Percentiles rank a stretch among this genome's conserved stretches.
Evolutionary conservation across 1,140 invertebrate species (phyloP).

Genomic region (Nebria ingens): DNA sequence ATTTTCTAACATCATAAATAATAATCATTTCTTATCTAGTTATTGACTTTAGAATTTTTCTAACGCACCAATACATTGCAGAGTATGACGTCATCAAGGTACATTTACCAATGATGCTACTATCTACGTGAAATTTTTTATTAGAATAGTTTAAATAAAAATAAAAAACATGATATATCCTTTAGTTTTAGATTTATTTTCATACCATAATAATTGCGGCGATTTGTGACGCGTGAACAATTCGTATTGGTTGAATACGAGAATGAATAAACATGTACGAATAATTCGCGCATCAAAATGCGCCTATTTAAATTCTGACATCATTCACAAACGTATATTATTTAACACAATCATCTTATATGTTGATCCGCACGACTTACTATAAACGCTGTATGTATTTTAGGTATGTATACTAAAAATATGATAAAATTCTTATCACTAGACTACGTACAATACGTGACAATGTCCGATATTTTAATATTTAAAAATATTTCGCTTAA

Average conservation of each 20-base stretch:
- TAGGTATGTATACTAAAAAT: conserved; percentile 7
- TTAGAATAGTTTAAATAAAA: too few species aligned
- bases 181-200: neutral
- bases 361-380: neutral
- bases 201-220: neutral
- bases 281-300: too few species aligned
- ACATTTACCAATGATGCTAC: too few species aligned
- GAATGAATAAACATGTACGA: too few species aligned
- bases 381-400: neutral
- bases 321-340: neutral
- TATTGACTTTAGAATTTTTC: too few species aligned
- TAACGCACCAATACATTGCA: too few species aligned
- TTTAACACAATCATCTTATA: neutral
- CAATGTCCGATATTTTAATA: conserved; percentile 5
- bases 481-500: conserved; percentile 9
- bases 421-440: conserved; percentile 7
- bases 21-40: too few species aligned
- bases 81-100: too few species aligned
- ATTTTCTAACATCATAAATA: too few species aligned
- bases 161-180: neutral
- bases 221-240: too few species aligned
- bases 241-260: too few species aligned
- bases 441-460: neutral
- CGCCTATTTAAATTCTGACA: neutral
- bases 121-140: too few species aligned